Evolutionary conservation across 2,797 vertebrate species (phyloP), one percentile per base, ranked within the genome.

Genomic region (Sebastes iracundus): DNA sequence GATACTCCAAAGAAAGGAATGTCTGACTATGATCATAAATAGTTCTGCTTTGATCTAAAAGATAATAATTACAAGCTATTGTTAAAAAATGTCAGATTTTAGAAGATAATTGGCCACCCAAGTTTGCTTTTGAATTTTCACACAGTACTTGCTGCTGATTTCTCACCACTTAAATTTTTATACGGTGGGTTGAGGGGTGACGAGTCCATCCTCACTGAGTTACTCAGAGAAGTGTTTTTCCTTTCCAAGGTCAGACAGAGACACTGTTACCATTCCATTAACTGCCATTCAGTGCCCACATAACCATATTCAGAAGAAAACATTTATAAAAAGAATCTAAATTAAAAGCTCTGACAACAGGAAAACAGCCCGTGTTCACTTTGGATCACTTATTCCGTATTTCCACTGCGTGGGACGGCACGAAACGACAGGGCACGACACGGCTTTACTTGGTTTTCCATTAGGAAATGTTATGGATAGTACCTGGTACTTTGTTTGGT

Each of bases 31-130:
- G 59, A 83, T 85, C 65, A 70, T 66, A 32, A 76, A 66, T 14
- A 46, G n/a, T 70, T 66, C 16, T 12, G 60, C 56, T 89, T 85
- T 82, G 58, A 85, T 70, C 38, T 59, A 14, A 42, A 63, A 49
- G 5, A 74, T 38, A 65, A 81, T 64, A 25, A 79, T 69, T 68
- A 55, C 14, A 77, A 59, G 27, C 38, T 46, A 67, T 70, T 75
- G 56, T 71, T 79, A 53, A 80, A 27, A 68, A 30, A 55, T 28
- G 27, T 76, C 23, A 10, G 16, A 42, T 25, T 73, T 42, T 49
- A n/a, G 8, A 71, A 58, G 59, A 77, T 25, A 38, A 71, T 35
- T 49, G 64, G 20, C 77, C 75, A 72, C 70, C 28, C 35, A 53
- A 22, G 60, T 38, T 73, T 53, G 10, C 60, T 77, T 38, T 68